Conservation (phyloP, 2,797 vertebrate species). For the Squalus acanthias region DNA sequence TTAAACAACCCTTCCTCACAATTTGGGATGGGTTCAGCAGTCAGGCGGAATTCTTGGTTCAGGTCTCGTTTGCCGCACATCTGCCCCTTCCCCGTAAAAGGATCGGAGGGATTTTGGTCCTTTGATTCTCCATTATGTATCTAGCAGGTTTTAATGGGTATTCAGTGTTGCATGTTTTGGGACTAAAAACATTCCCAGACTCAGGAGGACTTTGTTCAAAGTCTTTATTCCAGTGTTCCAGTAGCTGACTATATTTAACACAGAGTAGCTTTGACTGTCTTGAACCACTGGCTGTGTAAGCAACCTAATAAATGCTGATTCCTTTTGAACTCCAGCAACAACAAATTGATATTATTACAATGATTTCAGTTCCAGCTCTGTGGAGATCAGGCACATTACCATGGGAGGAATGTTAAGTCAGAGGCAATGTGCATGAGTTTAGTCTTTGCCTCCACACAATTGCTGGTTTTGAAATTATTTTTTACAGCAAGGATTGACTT, state of each 20-base stretch:
- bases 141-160: background rate
- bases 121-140: background rate
- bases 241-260: background rate
- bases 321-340: background rate
- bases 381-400: background rate
- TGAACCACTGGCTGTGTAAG: background rate
- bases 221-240: background rate
- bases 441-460: too few relatives aligned
- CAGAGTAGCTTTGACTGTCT: background rate
- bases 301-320: background rate
- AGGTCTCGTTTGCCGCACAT: background rate
- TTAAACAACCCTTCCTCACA: too few relatives aligned
- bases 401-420: background rate
- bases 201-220: background rate
- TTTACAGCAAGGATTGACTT: too few relatives aligned
- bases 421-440: too few relatives aligned
- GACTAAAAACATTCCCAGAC: background rate
- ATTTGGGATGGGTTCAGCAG: too few relatives aligned
- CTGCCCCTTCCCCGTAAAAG: background rate
- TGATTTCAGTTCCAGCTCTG: background rate
- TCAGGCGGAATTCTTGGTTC: too few relatives aligned
- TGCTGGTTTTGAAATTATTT: too few relatives aligned
- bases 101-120: background rate
- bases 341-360: background rate
- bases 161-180: background rate